A percentile compares a stretch with the other conserved stretches of the same genome.
phyloP scores from a whole-genome alignment of 2,888 invertebrate species.

The Apotomis betuletana region DNA sequence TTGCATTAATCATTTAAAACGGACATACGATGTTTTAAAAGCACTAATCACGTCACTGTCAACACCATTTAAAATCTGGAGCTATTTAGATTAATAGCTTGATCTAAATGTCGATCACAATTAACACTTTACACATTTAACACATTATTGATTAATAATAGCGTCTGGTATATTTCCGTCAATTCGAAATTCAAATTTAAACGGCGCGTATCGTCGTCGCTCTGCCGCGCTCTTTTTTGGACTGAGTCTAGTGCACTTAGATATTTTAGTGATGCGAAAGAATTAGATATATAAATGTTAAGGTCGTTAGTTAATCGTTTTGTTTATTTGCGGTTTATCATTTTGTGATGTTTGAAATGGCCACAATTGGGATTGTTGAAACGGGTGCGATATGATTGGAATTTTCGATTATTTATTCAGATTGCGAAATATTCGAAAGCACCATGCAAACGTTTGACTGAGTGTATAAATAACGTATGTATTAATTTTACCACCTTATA shows the following conservation, averaged over 20 bases:
- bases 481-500: too few species aligned
- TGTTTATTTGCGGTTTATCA: background rate
- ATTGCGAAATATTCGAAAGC: too few species aligned
- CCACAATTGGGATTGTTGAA: too few species aligned
- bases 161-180: conserved; percentile 40
- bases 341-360: too few species aligned
- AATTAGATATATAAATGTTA: background rate
- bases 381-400: too few species aligned
- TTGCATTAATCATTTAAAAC: background rate
- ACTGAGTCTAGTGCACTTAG: conserved; percentile 33
- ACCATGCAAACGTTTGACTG: too few species aligned
- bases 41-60: conserved; percentile 9
- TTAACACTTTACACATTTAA: conserved; percentile 18
- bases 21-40: background rate
- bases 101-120: conserved; percentile 21
- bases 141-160: conserved; percentile 36
- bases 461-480: too few species aligned
- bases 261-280: conserved; percentile 30
- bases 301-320: conserved; percentile 13
- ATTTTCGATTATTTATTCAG: too few species aligned
- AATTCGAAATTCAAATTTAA: conserved; percentile 15
- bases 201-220: conserved; percentile 5
- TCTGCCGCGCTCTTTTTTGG: conserved; percentile 30
- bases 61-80: background rate
- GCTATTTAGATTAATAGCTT: conserved; percentile 30